Conservation (phyloP, 2,797 vertebrate species). For the Malacoraja senta region DNA sequence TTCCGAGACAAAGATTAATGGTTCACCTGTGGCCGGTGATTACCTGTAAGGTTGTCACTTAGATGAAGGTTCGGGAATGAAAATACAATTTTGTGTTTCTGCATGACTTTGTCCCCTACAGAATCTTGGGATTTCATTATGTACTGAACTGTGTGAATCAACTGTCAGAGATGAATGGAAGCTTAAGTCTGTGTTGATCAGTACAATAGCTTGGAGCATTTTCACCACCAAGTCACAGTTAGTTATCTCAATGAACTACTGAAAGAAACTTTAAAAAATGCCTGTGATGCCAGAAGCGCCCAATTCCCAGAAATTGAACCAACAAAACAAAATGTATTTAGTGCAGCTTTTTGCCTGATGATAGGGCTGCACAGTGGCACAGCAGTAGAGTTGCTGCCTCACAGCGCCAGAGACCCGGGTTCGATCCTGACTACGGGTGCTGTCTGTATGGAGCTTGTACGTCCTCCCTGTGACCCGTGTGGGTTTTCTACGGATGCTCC, state of each 20-base stretch:
- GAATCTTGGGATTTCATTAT: conserved; percentile 3
- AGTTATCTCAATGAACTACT: background rate
- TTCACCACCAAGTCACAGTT: background rate
- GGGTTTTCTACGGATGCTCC: too few relatives aligned
- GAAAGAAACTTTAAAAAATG: too few relatives aligned
- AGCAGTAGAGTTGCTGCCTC: too few relatives aligned
- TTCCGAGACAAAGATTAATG: background rate
- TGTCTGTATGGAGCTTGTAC: too few relatives aligned
- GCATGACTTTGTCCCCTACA: background rate
- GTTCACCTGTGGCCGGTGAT: background rate
- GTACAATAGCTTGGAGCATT: background rate
- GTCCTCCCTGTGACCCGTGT: too few relatives aligned
- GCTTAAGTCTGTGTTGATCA: background rate
- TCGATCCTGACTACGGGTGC: too few relatives aligned
- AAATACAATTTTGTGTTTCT: background rate
- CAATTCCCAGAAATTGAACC: too few relatives aligned
- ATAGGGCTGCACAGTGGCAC: too few relatives aligned
- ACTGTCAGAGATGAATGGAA: background rate
- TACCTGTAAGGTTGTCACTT: background rate
- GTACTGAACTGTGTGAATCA: background rate
- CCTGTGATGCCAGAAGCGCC: too few relatives aligned
- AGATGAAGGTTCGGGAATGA: background rate
- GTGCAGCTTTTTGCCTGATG: too few relatives aligned
- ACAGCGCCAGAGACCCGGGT: too few relatives aligned
- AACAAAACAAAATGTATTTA: too few relatives aligned